Conservation (phyloP, 2,888 invertebrate genomes). For the Hoplodrina ambigua region DNA sequence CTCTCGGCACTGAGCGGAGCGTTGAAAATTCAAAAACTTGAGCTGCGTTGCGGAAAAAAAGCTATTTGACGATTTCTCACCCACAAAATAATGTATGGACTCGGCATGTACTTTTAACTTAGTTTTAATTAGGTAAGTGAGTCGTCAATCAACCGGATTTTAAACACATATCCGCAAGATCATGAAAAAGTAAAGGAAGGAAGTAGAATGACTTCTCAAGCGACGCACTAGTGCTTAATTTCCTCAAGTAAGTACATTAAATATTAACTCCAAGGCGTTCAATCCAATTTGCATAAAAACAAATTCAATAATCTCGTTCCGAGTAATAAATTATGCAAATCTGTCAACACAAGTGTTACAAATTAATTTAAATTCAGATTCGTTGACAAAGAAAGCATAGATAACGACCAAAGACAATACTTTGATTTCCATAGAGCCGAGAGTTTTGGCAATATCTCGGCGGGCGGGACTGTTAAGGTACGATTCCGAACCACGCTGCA, state of each 20-base stretch:
- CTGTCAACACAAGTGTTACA: conserved; percentile 28
- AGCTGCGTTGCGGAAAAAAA: too few species aligned
- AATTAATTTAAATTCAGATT: conserved; percentile 43
- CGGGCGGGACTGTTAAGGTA: conserved; percentile 29
- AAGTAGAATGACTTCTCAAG: background rate
- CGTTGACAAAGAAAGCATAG: conserved; percentile 40
- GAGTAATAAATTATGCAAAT: conserved; percentile 11
- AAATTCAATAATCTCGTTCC: background rate
- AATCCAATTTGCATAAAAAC: background rate
- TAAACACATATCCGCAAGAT: background rate
- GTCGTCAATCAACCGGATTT: background rate
- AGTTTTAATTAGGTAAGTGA: background rate
- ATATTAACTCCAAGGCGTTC: background rate
- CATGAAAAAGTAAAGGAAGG: background rate
- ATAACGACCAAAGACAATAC: conserved; percentile 51
- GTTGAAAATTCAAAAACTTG: too few species aligned
- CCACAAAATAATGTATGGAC: too few species aligned
- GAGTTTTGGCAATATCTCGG: conserved; percentile 39
- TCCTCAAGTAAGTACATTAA: background rate
- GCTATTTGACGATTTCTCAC: too few species aligned
- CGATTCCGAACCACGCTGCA: too few species aligned
- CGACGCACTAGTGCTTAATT: background rate
- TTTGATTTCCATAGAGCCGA: conserved; percentile 41
- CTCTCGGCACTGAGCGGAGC: too few species aligned
- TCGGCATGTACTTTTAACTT: too few species aligned